A percentile compares a stretch with the other conserved stretches of the same genome.
These are phyloP conservation scores for Conus betulinus DNA, from an alignment of 1,140 invertebrate genomes.

Conservation along the genomic window DNA sequence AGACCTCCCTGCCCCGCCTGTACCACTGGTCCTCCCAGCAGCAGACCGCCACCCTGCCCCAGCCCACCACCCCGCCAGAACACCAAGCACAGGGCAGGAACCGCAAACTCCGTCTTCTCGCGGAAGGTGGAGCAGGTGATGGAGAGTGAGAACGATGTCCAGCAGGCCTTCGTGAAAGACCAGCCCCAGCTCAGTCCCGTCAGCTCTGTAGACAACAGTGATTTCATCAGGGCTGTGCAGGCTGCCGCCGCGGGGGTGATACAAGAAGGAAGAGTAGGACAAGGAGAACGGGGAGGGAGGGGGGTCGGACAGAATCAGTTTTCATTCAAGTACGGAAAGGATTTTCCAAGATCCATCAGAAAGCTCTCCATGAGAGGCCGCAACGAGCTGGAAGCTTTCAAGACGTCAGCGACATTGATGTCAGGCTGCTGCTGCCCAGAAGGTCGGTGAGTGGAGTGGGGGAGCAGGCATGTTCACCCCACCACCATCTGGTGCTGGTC, in stretches of 20 bases:
- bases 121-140: neutral
- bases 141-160: neutral
- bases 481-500: conserved; percentile 48
- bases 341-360: neutral
- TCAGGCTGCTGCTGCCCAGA: neutral
- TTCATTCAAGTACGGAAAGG: too few relatives aligned
- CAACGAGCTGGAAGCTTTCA: neutral
- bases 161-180: neutral
- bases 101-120: neutral
- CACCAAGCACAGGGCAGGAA: neutral
- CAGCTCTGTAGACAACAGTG: neutral
- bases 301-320: neutral
- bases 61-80: neutral
- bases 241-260: neutral
- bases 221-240: neutral
- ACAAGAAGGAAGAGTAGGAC: neutral
- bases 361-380: neutral
- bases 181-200: neutral
- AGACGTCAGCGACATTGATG: neutral
- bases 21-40: neutral
- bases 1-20: neutral
- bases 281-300: neutral
- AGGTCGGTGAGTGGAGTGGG: neutral
- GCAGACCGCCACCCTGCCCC: neutral
- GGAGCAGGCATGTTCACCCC: conserved; percentile 23